A percentile compares a stretch with the other conserved stretches of the same genome.
These are phyloP conservation scores for Fregata magnificens DNA, from an alignment of 2,113 vertebrate species.

Conservation along the genomic window DNA sequence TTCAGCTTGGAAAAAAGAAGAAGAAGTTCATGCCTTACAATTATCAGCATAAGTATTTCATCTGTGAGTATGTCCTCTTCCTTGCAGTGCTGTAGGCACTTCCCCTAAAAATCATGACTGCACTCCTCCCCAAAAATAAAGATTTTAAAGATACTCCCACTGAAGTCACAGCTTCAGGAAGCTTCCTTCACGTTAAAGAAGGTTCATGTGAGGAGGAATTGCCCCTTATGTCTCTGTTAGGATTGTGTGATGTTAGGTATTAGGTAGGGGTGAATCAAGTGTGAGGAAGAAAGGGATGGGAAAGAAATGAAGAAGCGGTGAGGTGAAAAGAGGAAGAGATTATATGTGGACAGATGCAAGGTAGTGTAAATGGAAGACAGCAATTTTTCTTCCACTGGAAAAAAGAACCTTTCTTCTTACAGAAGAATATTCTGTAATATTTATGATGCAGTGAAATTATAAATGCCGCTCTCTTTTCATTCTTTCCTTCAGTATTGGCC, in stretches of 20 bases:
- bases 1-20: conserved; percentile 83
- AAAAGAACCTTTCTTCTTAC: background rate
- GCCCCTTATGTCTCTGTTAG: background rate
- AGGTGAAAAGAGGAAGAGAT: background rate
- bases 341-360: background rate
- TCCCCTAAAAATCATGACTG: background rate
- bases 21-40: conserved; percentile 84
- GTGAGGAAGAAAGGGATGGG: background rate
- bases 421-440: background rate
- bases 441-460: background rate
- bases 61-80: conserved; percentile 69
- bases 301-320: background rate
- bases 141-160: background rate
- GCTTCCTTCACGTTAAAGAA: background rate
- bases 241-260: background rate
- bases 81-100: background rate
- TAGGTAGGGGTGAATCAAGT: background rate
- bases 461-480: background rate
- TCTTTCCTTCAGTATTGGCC: conserved; percentile 34
- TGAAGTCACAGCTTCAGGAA: background rate
- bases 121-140: background rate
- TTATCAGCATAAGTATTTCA: conserved; percentile 82
- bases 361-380: background rate
- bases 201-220: background rate
- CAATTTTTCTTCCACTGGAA: background rate